Evolutionary conservation across 2,113 vertebrate species (phyloP), one percentile per base, ranked within the genome.

Genomic region (Bos javanicus): DNA sequence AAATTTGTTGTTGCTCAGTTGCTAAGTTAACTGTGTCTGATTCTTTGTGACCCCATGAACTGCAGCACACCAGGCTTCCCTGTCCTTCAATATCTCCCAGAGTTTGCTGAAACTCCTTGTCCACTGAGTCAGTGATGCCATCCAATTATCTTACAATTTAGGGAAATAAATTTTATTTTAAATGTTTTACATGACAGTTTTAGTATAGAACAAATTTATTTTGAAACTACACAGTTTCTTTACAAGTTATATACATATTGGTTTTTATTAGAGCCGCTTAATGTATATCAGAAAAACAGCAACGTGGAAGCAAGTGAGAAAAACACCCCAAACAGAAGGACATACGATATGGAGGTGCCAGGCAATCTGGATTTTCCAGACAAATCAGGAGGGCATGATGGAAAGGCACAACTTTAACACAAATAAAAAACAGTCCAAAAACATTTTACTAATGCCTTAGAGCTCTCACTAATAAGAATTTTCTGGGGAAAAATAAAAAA

Each of bases 401-500:
- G 21, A 76, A 74, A 12, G 39, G 13, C 19, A 88, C 6, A 9
- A 56, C 2, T 54, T 78, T 39, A 81, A 57, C 39, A 33, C 52
- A 83, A 82, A 96, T 74, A 57, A 62, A 94, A 52, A 62, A 54
- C 9, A 1, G 3, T 91, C 13, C 80, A 74, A 89, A 74, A 91
- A 94, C 86, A 84, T 94, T 80, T 92, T 28, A 54, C 43, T 92
- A 95, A 83, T 93, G 60, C 36, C 76, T 90, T 43, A 74, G 52
- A 82, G 78, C 33, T 52, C 59, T 85, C 12, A 57, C n/a, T 94
- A 88, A 94, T 87, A 91, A 62, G 39, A 90, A 36, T 74, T 91
- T 94, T 57, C 67, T 39, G 13, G 3, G 39, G 3, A 1, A 7
- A 43, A 74, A 39, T 3, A 74, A 23, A 17, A 67, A 39, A 80